These are phyloP conservation scores for Mohoua ochrocephala DNA, from an alignment of 2,113 vertebrate genomes.

Conservation along the genomic window DNA sequence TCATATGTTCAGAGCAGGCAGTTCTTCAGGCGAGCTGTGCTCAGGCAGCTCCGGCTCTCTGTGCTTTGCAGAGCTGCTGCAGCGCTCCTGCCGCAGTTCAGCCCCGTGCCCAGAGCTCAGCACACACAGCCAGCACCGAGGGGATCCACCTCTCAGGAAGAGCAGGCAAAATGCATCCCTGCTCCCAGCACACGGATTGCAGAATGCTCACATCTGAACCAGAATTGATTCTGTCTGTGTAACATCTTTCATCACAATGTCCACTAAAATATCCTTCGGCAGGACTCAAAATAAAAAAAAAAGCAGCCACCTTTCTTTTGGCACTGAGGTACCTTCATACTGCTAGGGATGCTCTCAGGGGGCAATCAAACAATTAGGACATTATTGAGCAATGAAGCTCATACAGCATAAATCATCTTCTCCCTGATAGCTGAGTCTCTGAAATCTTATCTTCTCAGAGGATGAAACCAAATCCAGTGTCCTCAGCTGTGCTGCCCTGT, in stretches of 20 bases:
- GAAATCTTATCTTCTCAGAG: not conserved
- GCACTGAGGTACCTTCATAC: not conserved
- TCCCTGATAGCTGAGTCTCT: not conserved
- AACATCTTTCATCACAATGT: not conserved
- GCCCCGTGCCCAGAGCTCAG: not conserved
- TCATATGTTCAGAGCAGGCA: not conserved
- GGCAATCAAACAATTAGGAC: not conserved
- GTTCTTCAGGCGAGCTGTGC: not conserved
- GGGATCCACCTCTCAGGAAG: not conserved
- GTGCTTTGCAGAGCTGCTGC: not conserved
- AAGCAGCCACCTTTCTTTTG: not conserved
- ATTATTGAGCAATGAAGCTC: not conserved
- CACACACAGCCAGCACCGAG: not conserved
- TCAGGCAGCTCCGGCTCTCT: not conserved
- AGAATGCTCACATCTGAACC: not conserved
- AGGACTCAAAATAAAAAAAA: not conserved
- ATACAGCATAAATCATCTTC: not conserved
- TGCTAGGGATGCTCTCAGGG: not conserved
- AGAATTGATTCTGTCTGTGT: not conserved
- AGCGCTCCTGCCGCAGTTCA: not conserved
- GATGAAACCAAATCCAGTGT: not conserved
- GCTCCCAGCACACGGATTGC: not conserved
- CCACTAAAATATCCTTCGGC: not conserved
- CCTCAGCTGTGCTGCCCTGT: not conserved
- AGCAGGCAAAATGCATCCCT: not conserved